Conservation (phyloP, 2,797 vertebrate genomes). For the Atherinosoma microstoma region DNA sequence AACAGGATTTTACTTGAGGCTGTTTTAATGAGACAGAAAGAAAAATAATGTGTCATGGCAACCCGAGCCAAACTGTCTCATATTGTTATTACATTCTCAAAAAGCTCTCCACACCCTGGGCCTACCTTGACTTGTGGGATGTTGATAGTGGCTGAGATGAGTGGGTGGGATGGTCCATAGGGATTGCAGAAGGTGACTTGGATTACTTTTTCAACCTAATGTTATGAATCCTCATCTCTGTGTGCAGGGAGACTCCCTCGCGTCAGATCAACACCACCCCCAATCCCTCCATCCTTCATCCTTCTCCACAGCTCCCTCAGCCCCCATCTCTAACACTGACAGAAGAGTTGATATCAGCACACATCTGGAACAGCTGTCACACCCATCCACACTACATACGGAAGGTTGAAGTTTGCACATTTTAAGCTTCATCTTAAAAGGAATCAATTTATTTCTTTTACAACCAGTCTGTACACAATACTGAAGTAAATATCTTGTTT, state of each 20-base stretch:
- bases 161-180: conserved; percentile 40
- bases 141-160: conserved; percentile 43
- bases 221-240: conserved; percentile 47
- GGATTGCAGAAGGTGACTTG: conserved; percentile 53
- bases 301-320: conserved; percentile 11
- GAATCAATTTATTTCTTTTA: background rate
- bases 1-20: conserved; percentile 28
- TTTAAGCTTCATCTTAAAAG: background rate
- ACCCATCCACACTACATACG: conserved; percentile 7
- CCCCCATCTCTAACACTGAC: conserved; percentile 36
- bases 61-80: conserved; percentile 43
- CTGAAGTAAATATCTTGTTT: background rate
- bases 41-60: conserved; percentile 39
- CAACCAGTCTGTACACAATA: background rate
- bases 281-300: conserved; percentile 12
- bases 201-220: conserved; percentile 53
- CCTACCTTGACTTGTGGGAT: conserved; percentile 31
- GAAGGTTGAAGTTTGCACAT: background rate
- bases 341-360: conserved; percentile 19
- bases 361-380: conserved; percentile 26
- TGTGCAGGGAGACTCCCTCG: conserved; percentile 38
- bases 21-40: conserved; percentile 37
- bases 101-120: conserved; percentile 50
- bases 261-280: conserved; percentile 32
- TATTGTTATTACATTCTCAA: conserved; percentile 48